These are phyloP conservation scores for Cephus nigrinus DNA, from an alignment of 2,888 invertebrate species.

Conservation along the genomic window DNA sequence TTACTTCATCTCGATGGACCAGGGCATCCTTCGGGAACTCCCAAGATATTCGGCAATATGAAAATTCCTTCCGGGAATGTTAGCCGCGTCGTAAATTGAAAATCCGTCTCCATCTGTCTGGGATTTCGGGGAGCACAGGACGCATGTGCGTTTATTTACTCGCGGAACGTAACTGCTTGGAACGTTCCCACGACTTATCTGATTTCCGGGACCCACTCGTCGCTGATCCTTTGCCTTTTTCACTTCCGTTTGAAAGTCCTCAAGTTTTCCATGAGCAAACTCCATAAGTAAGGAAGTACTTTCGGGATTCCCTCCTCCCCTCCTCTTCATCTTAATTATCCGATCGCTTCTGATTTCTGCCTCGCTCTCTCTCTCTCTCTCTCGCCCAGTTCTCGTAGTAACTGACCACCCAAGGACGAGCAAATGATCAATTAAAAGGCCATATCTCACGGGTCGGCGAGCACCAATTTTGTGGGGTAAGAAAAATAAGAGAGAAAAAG, in stretches of 20 bases:
- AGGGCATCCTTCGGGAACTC: background rate
- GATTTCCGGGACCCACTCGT: background rate
- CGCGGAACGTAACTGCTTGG: background rate
- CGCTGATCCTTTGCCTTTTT: background rate
- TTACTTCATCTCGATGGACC: constrained; percentile 17
- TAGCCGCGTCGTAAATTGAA: too few species aligned
- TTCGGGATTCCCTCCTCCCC: background rate
- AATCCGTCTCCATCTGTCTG: background rate
- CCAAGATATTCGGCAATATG: constrained; percentile 26
- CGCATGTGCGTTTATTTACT: background rate
- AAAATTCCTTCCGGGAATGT: constrained; percentile 30
- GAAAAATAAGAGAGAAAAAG: background rate
- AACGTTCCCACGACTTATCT: background rate
- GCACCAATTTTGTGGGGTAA: constrained; percentile 11
- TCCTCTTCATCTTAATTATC: too few species aligned
- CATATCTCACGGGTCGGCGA: constrained; percentile 18
- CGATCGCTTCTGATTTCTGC: background rate
- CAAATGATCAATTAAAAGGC: constrained; percentile 26
- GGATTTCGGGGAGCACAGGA: background rate
- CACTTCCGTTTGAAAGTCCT: too few species aligned
- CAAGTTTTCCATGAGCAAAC: background rate
- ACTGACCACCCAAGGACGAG: constrained; percentile 8
- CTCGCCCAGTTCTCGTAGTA: constrained; percentile 1
- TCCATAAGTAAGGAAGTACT: background rate
- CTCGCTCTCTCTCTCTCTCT: background rate